Evolutionary conservation across 2,113 vertebrate species (phyloP).

Genomic region (Craseonycteris thonglongyai): DNA sequence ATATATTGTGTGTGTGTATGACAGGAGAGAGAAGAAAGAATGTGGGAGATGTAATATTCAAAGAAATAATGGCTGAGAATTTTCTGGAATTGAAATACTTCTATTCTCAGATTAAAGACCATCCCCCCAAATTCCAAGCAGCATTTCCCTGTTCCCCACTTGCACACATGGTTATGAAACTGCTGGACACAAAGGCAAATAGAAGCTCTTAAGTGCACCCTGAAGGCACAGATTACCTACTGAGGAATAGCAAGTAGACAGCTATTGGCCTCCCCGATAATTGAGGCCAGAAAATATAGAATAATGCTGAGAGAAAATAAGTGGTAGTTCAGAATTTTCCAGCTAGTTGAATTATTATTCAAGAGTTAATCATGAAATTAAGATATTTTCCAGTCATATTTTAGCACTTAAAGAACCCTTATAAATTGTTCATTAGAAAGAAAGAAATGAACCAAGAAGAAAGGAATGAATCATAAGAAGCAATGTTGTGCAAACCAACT

Average conservation of each 20-base stretch:
- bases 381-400: background rate
- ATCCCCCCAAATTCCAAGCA: background rate
- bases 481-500: background rate
- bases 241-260: background rate
- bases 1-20: background rate
- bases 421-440: background rate
- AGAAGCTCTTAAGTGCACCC: background rate
- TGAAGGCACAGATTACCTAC: background rate
- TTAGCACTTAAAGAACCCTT: conserved; percentile 2
- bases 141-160: background rate
- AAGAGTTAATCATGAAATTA: background rate
- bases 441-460: background rate
- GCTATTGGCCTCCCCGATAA: background rate
- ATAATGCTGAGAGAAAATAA: background rate
- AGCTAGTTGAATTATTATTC: background rate
- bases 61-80: background rate
- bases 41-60: background rate
- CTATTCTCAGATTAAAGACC: background rate
- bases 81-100: background rate
- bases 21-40: background rate
- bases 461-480: background rate
- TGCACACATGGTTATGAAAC: background rate
- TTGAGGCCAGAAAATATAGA: background rate
- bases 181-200: background rate
- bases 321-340: background rate